Conservation (phyloP, 1,140 invertebrate species). For the Nymphalis io region DNA sequence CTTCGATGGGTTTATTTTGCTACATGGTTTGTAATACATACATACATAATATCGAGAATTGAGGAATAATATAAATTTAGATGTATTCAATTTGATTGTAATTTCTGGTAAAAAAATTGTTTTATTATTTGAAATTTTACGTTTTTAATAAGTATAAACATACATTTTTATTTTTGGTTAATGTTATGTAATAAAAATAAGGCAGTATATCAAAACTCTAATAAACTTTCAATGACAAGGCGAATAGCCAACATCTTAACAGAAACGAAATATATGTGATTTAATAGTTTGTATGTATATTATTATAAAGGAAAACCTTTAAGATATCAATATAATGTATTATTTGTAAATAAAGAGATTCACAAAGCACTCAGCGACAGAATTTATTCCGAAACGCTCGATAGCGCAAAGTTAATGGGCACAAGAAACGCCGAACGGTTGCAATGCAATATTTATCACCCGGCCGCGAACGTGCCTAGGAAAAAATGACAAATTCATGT, state of each 20-base stretch:
- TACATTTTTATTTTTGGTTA: no score
- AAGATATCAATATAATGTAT: background rate
- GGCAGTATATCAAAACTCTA: no score
- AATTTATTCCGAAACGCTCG: conserved; percentile 34
- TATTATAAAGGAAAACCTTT: no score
- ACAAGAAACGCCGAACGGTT: conserved; percentile 63
- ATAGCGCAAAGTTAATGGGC: conserved; percentile 64
- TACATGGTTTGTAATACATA: background rate
- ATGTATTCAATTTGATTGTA: no score
- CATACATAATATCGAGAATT: background rate
- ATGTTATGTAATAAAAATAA: no score
- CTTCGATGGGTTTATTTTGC: conserved; percentile 26
- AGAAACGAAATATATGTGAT: no score
- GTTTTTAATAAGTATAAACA: no score
- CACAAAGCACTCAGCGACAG: conserved; percentile 4
- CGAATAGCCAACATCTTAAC: no score
- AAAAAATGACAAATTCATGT: conserved; percentile 80
- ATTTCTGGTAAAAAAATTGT: no score
- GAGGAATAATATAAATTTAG: background rate
- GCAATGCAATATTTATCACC: conserved; percentile 79
- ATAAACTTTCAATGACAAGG: no score
- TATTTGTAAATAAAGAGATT: background rate
- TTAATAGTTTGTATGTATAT: no score
- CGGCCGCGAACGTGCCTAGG: conserved; percentile 71
- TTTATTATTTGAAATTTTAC: no score